A percentile compares a stretch with the other conserved stretches of the same genome.
phyloP scores from a whole-genome alignment of 2,797 vertebrate species.

The Spea hammondii region DNA sequence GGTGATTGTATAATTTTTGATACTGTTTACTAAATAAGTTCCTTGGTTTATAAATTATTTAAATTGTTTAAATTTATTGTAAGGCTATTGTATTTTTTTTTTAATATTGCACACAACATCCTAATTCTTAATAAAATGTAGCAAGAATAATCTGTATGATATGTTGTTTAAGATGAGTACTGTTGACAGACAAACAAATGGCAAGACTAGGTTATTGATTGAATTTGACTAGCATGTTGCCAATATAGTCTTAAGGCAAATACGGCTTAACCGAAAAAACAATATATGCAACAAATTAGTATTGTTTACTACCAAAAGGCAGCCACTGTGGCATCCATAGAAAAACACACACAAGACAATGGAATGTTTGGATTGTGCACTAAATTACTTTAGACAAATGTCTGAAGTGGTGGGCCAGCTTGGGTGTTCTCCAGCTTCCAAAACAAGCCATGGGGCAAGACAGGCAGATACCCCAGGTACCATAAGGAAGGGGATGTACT shows the following conservation, averaged over 20 bases:
- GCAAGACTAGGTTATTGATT: neutral
- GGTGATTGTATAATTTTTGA: too few relatives aligned
- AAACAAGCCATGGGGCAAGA: too few relatives aligned
- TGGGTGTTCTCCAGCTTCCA: too few relatives aligned
- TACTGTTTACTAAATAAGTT: neutral
- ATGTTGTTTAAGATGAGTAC: neutral
- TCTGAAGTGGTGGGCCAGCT: too few relatives aligned
- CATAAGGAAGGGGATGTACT: too few relatives aligned
- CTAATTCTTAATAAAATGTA: neutral
- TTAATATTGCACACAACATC: neutral
- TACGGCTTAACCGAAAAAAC: neutral
- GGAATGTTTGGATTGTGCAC: neutral
- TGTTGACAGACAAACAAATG: neutral
- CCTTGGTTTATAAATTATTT: neutral
- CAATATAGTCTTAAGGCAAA: neutral
- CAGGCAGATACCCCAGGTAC: too few relatives aligned
- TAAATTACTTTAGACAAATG: too few relatives aligned
- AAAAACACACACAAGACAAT: neutral
- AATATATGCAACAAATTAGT: neutral
- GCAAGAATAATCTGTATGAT: neutral
- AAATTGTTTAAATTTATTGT: neutral
- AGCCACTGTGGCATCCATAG: neutral
- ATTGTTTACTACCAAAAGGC: neutral
- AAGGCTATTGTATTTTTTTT: neutral
- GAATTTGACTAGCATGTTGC: slow-evolving; percentile 2